Percentiles rank a stretch among this genome's conserved stretches.
phyloP scores from a whole-genome alignment of 2,113 vertebrate genomes.

The Plotosus lineatus region DNA sequence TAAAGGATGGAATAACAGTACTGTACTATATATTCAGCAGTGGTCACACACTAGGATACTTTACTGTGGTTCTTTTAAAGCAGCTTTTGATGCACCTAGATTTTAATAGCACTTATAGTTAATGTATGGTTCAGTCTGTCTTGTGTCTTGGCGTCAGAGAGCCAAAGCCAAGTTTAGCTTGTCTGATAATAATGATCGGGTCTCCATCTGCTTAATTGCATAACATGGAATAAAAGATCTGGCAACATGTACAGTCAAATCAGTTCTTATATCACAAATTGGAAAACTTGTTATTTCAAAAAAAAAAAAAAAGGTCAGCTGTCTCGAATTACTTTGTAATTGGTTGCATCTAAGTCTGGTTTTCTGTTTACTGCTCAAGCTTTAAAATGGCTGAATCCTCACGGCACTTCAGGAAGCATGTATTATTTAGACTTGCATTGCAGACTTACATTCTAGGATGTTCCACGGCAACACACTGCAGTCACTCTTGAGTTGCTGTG shows the following conservation, averaged over 20 bases:
- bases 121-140: not conserved
- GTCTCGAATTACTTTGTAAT: not conserved
- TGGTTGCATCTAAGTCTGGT: not conserved
- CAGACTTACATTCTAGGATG: not conserved
- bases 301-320: not conserved
- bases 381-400: not conserved
- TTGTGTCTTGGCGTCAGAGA: not conserved
- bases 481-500: not conserved
- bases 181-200: constrained; percentile 21
- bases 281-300: not conserved
- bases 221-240: not conserved
- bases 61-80: not conserved
- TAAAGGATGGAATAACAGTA: not conserved
- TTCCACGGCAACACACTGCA: constrained; percentile 10
- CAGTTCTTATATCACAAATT: not conserved
- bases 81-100: too few species aligned
- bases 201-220: constrained; percentile 18
- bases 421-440: constrained; percentile 21
- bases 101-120: not conserved
- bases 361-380: not conserved
- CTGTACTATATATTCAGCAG: not conserved
- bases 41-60: not conserved
- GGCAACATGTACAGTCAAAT: not conserved
- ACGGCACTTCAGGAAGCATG: not conserved
- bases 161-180: constrained; percentile 5